A percentile compares a stretch with the other conserved stretches of the same genome.
These are phyloP conservation scores for Spisula solida DNA, from an alignment of 2,888 invertebrate species.

Conservation along the genomic window DNA sequence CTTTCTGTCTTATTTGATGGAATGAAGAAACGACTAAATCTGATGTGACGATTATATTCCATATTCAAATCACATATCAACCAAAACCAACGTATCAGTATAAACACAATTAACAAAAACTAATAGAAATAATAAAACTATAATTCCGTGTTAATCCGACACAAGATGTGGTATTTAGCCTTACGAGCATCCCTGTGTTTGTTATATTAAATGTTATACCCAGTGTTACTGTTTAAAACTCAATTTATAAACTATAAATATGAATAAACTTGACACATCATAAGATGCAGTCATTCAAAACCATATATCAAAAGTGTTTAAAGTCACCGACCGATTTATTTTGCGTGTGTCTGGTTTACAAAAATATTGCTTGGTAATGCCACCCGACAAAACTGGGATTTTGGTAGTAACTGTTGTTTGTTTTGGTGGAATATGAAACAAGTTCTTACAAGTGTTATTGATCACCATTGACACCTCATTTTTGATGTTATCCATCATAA, in stretches of 20 bases:
- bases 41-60: slow-evolving; percentile 20
- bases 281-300: slow-evolving; percentile 6
- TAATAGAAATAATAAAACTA: neutral
- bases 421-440: too few relatives aligned
- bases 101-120: neutral
- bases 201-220: neutral
- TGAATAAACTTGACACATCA: neutral
- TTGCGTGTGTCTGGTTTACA: too few relatives aligned
- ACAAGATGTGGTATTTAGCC: too few relatives aligned
- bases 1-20: slow-evolving; percentile 40
- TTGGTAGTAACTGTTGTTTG: too few relatives aligned
- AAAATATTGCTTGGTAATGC: too few relatives aligned
- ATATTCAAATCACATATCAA: neutral
- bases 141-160: too few relatives aligned
- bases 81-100: neutral
- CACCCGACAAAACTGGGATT: too few relatives aligned
- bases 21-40: slow-evolving; percentile 50
- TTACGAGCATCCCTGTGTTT: neutral
- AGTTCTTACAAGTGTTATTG: too few relatives aligned
- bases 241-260: neutral
- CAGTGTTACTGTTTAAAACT: neutral
- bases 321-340: neutral
- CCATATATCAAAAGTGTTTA: neutral
- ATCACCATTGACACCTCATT: too few relatives aligned
- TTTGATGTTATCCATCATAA: too few relatives aligned